Percentiles rank a stretch among this genome's conserved stretches.
phyloP scores from a whole-genome alignment of 2,113 vertebrate species.

The Elephas maximus region DNA sequence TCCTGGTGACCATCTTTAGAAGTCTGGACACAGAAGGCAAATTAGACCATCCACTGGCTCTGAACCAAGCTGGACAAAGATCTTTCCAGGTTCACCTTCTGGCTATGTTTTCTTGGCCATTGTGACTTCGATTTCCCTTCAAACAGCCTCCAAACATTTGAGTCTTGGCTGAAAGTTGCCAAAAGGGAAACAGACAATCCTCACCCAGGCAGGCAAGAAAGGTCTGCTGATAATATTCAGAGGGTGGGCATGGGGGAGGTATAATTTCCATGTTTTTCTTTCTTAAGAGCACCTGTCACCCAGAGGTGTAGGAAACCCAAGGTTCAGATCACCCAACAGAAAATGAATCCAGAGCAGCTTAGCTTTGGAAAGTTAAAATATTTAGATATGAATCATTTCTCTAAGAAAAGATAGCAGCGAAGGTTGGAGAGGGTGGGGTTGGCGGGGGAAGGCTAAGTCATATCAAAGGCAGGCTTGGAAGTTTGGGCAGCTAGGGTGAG shows the following conservation, averaged over 20 bases:
- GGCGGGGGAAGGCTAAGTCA: conserved; percentile 8
- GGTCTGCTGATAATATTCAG: neutral
- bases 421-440: neutral
- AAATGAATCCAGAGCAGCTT: conserved; percentile 1
- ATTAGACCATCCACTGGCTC: neutral
- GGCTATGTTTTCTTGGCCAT: neutral
- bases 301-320: neutral
- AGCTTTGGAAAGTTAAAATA: conserved; percentile 50
- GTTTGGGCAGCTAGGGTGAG: conserved; percentile 55
- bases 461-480: conserved; percentile 62
- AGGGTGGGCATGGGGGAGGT: neutral
- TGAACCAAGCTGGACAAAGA: neutral
- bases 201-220: neutral
- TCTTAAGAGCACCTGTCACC: neutral
- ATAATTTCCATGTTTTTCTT: neutral
- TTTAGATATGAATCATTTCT: conserved; percentile 52
- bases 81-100: neutral
- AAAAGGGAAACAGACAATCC: conserved; percentile 48
- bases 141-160: neutral
- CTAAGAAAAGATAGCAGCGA: neutral
- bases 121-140: conserved; percentile 57
- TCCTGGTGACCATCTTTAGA: neutral
- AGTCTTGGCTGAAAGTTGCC: conserved; percentile 23
- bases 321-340: neutral
- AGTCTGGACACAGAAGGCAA: neutral